Base-by-base conservation (phyloP, 1,140 invertebrate species). In the Maniola jurtina region DNA sequence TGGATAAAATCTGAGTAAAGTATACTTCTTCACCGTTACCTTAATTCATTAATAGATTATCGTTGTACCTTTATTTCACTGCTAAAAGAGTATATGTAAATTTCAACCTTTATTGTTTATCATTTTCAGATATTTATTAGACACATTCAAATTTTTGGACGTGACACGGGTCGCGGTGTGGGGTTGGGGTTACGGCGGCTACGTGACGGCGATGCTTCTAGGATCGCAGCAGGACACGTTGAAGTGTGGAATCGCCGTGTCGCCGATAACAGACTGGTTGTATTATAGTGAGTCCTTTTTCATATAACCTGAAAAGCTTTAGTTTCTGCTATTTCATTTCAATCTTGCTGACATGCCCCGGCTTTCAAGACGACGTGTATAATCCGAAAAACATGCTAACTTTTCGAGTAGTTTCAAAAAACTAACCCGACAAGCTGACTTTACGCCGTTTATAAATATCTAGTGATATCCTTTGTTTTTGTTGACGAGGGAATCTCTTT, bases 111-210 rank as follows among this genome's bases (percentile, higher is more conserved):
- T 9, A 6, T 5, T 40, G 38, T 40, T 9, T 40, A 55, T 6
- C 52, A 52, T 71, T 80, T 84, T 15, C 85, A 96, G 95, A 80
- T 94, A 96, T 87, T 93, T 98, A 68, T 90, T 97, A 75, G 94
- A 97, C 48, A 95, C 94, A 13, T 92, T 95, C 66, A 95, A 95
- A 79, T 98, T 95, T 89, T 92, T 99, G 72, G 97, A 99, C 83
- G 94, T 95, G 72, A 95, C 94, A 2, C 94, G 96, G 67, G 95
- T 98, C 38, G 97, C 96, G 0, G 94, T 99, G 52, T 98, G 96
- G 97, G 98, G 98, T n/a, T 97, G 97, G 97, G 97, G 97, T n/a
- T 98, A 98, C 87, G 97, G 97, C 9, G 98, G 97, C 0, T 99
- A 97, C 88, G 95, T 98, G 13, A 97, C 97, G 0, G 93, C 96